Evolutionary conservation across 2,888 invertebrate genomes (phyloP).

Genomic region (Himalopsyche anomala): DNA sequence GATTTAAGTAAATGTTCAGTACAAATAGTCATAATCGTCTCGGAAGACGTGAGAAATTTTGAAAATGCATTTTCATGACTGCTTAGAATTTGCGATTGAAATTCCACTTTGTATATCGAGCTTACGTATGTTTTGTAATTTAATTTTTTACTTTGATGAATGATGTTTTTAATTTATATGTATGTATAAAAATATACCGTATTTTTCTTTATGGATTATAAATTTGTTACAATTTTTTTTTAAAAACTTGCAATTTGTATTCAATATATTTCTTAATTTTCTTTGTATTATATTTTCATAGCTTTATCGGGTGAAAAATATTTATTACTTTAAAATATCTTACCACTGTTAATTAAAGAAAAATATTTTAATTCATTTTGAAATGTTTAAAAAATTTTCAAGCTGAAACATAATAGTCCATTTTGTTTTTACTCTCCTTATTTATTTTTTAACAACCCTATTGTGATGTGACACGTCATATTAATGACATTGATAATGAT

Average conservation of each 20-base stretch:
- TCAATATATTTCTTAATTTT: conserved; percentile 20
- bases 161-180: conserved; percentile 11
- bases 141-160: conserved; percentile 1
- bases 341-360: neutral
- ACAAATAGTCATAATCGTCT: conserved; percentile 33
- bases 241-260: neutral
- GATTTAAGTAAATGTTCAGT: conserved; percentile 26
- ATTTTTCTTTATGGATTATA: neutral
- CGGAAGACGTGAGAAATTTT: neutral
- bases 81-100: neutral
- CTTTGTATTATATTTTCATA: neutral
- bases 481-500: neutral
- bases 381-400: neutral
- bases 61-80: conserved; percentile 5
- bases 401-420: too few relatives aligned
- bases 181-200: conserved; percentile 1
- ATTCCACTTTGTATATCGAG: neutral
- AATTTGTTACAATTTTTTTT: conserved; percentile 29
- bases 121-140: neutral
- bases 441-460: neutral
- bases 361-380: conserved; percentile 8
- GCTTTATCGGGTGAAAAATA: neutral
- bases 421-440: neutral
- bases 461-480: conserved; percentile 12
- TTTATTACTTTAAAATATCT: neutral